phyloP scores from a whole-genome alignment of 2,113 vertebrate species.

The Caracal caracal region DNA sequence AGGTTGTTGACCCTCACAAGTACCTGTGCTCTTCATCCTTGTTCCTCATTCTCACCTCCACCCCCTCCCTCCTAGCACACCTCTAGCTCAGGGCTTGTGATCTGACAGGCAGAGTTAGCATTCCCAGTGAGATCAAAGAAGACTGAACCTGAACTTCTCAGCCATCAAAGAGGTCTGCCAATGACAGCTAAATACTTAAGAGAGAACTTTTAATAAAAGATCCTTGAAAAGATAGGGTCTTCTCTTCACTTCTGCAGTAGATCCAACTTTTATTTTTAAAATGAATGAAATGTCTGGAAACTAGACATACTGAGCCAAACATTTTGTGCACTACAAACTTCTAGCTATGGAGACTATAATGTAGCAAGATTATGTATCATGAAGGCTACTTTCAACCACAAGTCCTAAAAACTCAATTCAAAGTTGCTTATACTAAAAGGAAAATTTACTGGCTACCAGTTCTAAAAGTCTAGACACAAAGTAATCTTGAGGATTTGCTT shows the following conservation, averaged over 20 bases:
- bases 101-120: background rate
- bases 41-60: background rate
- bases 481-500: background rate
- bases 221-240: background rate
- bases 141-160: background rate
- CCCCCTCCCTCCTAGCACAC: background rate
- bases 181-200: constrained; percentile 2
- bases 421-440: background rate
- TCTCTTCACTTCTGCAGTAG: background rate
- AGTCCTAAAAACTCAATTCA: background rate
- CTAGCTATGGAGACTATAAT: background rate
- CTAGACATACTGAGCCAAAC: background rate
- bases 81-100: background rate
- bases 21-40: background rate
- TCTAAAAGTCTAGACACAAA: background rate
- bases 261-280: background rate
- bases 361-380: background rate
- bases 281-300: background rate
- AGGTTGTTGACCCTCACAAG: background rate
- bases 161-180: background rate
- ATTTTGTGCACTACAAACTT: background rate
- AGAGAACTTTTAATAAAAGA: background rate
- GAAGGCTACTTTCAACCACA: background rate
- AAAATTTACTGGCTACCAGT: background rate
- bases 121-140: background rate